Conservation (phyloP, 2,888 invertebrate species). For the Rhamnusium bicolor region DNA sequence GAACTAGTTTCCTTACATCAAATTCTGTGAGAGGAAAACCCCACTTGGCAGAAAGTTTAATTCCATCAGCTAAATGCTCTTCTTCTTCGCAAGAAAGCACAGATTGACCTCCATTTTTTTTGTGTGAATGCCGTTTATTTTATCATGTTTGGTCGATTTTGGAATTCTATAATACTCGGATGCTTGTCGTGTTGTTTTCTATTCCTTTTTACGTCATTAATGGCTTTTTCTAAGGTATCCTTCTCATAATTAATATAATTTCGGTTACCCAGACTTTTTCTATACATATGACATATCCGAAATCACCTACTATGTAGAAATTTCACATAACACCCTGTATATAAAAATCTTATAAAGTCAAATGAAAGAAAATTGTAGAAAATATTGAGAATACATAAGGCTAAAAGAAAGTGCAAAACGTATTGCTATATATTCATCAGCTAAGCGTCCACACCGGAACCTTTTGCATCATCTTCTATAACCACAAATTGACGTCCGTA, state of each 20-base stretch:
- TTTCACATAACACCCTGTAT: background rate
- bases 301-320: background rate
- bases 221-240: background rate
- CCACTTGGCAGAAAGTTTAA: slow-evolving; percentile 33
- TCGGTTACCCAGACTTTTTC: background rate
- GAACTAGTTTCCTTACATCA: slow-evolving; percentile 33
- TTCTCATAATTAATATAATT: background rate
- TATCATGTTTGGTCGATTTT: no score
- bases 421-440: no score
- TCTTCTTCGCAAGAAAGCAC: slow-evolving; percentile 5
- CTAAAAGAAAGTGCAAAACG: no score
- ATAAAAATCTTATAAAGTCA: background rate
- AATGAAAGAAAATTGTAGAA: background rate
- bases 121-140: background rate
- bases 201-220: background rate
- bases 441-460: no score
- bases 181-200: background rate
- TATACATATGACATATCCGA: background rate
- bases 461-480: no score
- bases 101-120: slow-evolving; percentile 29
- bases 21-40: slow-evolving; percentile 38
- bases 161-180: background rate
- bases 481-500: no score
- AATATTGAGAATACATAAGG: background rate
- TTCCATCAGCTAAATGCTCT: background rate